phyloP scores from a whole-genome alignment of 2,113 vertebrate genomes.

The Otolemur garnettii region DNA sequence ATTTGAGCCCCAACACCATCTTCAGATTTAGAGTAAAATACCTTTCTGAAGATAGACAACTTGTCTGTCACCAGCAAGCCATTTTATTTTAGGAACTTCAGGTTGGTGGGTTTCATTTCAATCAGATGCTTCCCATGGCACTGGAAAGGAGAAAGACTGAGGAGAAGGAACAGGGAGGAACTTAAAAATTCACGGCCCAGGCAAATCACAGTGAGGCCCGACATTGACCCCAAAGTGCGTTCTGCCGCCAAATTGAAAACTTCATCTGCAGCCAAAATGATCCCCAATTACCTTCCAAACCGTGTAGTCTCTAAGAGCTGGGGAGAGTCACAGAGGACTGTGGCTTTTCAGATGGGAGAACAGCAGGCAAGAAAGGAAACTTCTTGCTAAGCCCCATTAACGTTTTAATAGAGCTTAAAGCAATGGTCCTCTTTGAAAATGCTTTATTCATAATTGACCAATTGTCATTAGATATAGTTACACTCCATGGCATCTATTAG shows the following conservation, averaged over 20 bases:
- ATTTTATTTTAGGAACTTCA: conserved; percentile 22
- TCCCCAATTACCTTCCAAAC: conserved; percentile 7
- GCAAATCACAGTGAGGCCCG: neutral
- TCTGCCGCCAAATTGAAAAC: conserved; percentile 18
- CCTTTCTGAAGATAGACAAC: neutral
- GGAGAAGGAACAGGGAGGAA: neutral
- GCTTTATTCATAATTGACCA: conserved; percentile 78
- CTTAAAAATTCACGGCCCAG: neutral
- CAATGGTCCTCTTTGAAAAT: conserved; percentile 74
- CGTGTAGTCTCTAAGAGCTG: neutral
- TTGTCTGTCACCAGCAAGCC: conserved; percentile 12
- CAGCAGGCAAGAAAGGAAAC: conserved; percentile 75
- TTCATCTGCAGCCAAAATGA: neutral
- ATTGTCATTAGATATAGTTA: conserved; percentile 84
- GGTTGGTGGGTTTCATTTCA: neutral
- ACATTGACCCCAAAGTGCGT: neutral
- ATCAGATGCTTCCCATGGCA: neutral
- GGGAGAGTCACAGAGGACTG: conserved; percentile 47
- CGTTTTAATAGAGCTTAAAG: conserved; percentile 82
- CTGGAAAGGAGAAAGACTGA: neutral
- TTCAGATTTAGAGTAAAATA: conserved; percentile 6
- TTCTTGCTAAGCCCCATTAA: conserved; percentile 80
- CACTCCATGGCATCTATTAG: conserved; percentile 83
- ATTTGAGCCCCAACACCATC: neutral
- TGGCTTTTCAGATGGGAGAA: conserved; percentile 72